Percentiles rank a stretch among this genome's conserved stretches.
These are phyloP conservation scores for Uropetala carovei DNA, from an alignment of 2,888 invertebrate genomes.

Conservation along the genomic window DNA sequence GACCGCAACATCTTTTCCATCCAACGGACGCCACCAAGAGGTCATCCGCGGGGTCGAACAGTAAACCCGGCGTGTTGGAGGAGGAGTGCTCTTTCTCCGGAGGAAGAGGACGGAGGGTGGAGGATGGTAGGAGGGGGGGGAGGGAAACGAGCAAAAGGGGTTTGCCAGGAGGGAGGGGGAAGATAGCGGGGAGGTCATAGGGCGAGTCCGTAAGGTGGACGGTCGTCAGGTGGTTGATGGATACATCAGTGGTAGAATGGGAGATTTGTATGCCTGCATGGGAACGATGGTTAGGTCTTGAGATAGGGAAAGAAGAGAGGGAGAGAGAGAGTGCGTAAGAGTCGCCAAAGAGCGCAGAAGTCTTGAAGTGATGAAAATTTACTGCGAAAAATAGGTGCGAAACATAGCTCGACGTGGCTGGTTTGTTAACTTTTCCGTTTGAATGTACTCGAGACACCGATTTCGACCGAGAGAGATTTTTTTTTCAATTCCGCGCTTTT, in stretches of 20 bases:
- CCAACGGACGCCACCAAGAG: slow-evolving; percentile 49
- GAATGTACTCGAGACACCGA: not conserved
- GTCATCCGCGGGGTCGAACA: slow-evolving; percentile 56
- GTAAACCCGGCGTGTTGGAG: slow-evolving; percentile 38
- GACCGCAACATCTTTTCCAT: slow-evolving; percentile 33
- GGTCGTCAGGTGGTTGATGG: slow-evolving; percentile 37
- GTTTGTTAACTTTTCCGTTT: not conserved
- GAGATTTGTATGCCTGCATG: slow-evolving; percentile 1
- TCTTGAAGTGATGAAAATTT: not conserved
- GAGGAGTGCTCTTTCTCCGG: not conserved
- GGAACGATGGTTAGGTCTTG: not conserved
- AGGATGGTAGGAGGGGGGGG: not conserved
- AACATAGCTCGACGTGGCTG: not conserved
- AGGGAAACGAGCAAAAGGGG: not conserved
- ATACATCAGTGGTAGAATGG: slow-evolving; percentile 26
- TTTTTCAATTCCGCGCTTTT: not conserved
- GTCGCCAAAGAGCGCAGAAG: not conserved
- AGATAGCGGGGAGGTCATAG: not conserved
- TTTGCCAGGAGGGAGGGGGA: not conserved
- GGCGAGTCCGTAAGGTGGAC: slow-evolving; percentile 8
- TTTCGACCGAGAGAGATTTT: not conserved
- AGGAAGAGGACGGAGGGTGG: not conserved
- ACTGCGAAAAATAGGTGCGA: not conserved
- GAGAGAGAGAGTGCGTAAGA: not conserved
- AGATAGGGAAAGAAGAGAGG: not conserved